Evolutionary conservation across 2,113 vertebrate genomes (phyloP), one percentile per base, ranked within the genome.

Genomic region (Lasiurus borealis): DNA sequence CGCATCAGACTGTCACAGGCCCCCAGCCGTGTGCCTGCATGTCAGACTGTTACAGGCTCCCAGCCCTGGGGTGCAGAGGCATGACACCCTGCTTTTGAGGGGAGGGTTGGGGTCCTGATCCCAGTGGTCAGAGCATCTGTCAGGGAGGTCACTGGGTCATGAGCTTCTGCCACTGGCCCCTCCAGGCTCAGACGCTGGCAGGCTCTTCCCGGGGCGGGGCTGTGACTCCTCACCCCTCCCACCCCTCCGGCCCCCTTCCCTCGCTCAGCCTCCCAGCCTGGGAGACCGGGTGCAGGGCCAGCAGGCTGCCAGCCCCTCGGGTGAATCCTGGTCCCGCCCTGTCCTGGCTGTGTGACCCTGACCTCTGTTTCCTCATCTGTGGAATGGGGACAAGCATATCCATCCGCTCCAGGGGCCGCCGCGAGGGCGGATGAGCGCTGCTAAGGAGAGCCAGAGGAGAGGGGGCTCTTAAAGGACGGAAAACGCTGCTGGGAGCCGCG

Each of bases 361-460:
- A 54, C 31, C 64, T 34, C 52, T 12, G 69, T 15, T n/a, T 73
- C 44, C 64, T 62, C 34, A 7, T 50, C 40, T 52, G 34, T 13
- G n/a, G 76, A 31, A n/a, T 3, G 15, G 73, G 78, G n/a, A 54
- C 29, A 6, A 34, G 88, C 23, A n/a, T 2, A 52, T 11, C 66
- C 4, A 29, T 29, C 64, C 0, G 0, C 52, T 3, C 34, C 44
- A 52, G 46, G 19, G 14, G 72, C 34, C 36, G 36, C 75, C 29
- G 0, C 1, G 40, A 3, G 57, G 59, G 12, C 19, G 54, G n/a
- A 3, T 4, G 40, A 0, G 10, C 5, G 52, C 27, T 5, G 16
- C 48, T 52, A 3, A 19, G 18, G 40, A 21, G 14, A 15, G 2
- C 18, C 8, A 10, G 29, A 1, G 9, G 64, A 40, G 57, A 46